A percentile compares a stretch with the other conserved stretches of the same genome.
Evolutionary conservation across 2,113 vertebrate species (phyloP).

Genomic region (Gavia stellata): DNA sequence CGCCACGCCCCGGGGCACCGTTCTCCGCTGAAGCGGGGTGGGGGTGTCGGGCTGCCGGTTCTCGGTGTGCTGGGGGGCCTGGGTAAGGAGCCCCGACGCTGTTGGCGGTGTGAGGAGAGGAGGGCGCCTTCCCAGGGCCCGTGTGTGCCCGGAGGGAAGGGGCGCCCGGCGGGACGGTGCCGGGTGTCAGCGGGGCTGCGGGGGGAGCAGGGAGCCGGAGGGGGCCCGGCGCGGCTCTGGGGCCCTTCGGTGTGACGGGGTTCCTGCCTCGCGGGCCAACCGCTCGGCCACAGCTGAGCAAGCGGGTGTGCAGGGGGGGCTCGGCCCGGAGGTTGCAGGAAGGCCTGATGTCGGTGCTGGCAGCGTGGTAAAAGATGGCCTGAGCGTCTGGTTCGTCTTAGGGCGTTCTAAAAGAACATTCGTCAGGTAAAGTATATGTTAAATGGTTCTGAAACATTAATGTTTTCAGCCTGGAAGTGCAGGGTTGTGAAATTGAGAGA

Average conservation of each 20-base stretch:
- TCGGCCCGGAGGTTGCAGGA: neutral
- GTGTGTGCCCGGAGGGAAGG: too few species aligned
- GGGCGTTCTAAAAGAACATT: too few species aligned
- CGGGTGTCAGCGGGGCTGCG: neutral
- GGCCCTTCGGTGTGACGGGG: too few species aligned
- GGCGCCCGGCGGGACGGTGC: too few species aligned
- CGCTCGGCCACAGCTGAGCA: rapidly evolving
- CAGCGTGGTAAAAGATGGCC: rapidly evolving
- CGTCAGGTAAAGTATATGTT: rapidly evolving
- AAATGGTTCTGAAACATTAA: neutral
- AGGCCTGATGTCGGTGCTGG: rapidly evolving
- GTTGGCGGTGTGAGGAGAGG: neutral
- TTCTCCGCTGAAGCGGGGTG: neutral
- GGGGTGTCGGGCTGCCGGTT: neutral
- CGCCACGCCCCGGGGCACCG: neutral
- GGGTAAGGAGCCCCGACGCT: neutral
- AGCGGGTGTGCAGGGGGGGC: rapidly evolving
- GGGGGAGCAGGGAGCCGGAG: too few species aligned
- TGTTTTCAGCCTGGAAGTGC: neutral
- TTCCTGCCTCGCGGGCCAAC: rapidly evolving
- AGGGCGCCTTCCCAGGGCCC: too few species aligned
- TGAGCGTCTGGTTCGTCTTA: rapidly evolving
- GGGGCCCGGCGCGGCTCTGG: rapidly evolving
- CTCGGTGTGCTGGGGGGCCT: neutral
- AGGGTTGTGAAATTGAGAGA: neutral